Percentiles rank a stretch among this genome's conserved stretches.
phyloP scores from a whole-genome alignment of 2,888 invertebrate genomes.

The Stenolophus ochropezus region DNA sequence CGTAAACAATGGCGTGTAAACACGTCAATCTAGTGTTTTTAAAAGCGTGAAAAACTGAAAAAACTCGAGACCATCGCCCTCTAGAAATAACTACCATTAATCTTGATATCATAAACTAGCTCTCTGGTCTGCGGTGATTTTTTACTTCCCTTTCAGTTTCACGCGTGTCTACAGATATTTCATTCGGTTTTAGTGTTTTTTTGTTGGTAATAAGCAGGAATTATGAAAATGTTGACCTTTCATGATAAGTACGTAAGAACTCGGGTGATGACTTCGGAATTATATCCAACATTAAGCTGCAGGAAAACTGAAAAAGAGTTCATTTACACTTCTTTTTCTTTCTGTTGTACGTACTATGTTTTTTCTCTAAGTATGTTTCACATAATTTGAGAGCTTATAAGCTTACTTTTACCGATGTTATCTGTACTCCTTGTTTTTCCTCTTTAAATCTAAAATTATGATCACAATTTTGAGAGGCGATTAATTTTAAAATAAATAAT shows the following conservation, averaged over 20 bases:
- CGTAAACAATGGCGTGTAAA: neutral
- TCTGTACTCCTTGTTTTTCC: too few species aligned
- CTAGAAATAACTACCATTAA: constrained; percentile 13
- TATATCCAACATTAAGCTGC: neutral
- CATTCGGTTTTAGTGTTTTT: constrained; percentile 21
- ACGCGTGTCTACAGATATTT: constrained; percentile 29
- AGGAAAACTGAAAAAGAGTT: neutral
- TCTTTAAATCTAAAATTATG: too few species aligned
- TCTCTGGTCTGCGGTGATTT: constrained; percentile 29
- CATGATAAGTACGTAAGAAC: neutral
- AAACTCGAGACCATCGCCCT: constrained; percentile 22
- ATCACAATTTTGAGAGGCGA: too few species aligned
- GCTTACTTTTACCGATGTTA: too few species aligned
- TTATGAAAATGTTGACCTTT: constrained; percentile 35
- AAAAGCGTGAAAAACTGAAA: neutral
- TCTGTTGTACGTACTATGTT: too few species aligned
- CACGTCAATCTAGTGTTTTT: constrained; percentile 22
- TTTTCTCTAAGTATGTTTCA: too few species aligned
- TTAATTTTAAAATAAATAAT: too few species aligned
- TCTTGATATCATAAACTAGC: constrained; percentile 18
- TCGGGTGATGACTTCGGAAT: neutral
- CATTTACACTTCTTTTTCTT: too few species aligned
- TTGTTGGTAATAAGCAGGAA: neutral
- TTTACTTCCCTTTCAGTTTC: constrained; percentile 29
- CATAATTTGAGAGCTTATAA: too few species aligned